Conservation (phyloP, 2,797 vertebrate species). For the Scomberomorus guttatus region DNA sequence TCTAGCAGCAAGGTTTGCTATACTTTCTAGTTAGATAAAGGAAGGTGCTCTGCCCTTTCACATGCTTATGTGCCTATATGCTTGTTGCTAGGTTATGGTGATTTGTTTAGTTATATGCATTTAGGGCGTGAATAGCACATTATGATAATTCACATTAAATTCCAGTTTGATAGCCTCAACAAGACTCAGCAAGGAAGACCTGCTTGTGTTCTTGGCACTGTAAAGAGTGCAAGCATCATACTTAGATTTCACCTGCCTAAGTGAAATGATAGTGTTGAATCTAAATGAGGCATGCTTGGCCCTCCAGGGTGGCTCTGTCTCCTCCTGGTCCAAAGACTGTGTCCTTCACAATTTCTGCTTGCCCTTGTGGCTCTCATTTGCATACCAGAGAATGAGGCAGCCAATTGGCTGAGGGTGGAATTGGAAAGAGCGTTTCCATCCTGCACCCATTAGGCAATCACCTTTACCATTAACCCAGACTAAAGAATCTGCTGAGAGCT, state of each 20-base stretch:
- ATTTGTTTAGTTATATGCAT: slow-evolving; percentile 55
- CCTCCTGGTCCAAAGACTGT: slow-evolving; percentile 50
- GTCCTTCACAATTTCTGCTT: slow-evolving; percentile 65
- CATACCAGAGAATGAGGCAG: slow-evolving; percentile 43
- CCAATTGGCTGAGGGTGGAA: slow-evolving; percentile 56
- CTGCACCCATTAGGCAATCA: slow-evolving; percentile 45
- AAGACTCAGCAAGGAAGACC: slow-evolving; percentile 37
- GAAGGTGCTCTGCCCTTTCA: slow-evolving; percentile 30
- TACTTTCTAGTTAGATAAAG: slow-evolving; percentile 47
- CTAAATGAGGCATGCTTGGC: slow-evolving; percentile 65
- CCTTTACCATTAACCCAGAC: slow-evolving; percentile 48
- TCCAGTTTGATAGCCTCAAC: slow-evolving; percentile 36
- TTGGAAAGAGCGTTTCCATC: slow-evolving; percentile 41
- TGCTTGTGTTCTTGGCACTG: slow-evolving; percentile 46
- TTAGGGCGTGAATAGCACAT: slow-evolving; percentile 37
- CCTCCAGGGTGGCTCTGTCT: slow-evolving; percentile 52
- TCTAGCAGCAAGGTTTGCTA: slow-evolving; percentile 53
- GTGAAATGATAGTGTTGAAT: slow-evolving; percentile 67
- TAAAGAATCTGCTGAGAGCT: slow-evolving; percentile 36
- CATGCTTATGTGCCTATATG: slow-evolving; percentile 34
- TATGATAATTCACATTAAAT: slow-evolving; percentile 46
- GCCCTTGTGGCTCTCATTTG: slow-evolving; percentile 68
- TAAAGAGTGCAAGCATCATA: slow-evolving; percentile 38
- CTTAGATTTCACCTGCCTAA: slow-evolving; percentile 62
- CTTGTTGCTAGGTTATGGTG: slow-evolving; percentile 46